A percentile compares a stretch with the other conserved stretches of the same genome.
Conservation (phyloP, 1,140 invertebrate genomes). For the Gryon sp. region DNA sequence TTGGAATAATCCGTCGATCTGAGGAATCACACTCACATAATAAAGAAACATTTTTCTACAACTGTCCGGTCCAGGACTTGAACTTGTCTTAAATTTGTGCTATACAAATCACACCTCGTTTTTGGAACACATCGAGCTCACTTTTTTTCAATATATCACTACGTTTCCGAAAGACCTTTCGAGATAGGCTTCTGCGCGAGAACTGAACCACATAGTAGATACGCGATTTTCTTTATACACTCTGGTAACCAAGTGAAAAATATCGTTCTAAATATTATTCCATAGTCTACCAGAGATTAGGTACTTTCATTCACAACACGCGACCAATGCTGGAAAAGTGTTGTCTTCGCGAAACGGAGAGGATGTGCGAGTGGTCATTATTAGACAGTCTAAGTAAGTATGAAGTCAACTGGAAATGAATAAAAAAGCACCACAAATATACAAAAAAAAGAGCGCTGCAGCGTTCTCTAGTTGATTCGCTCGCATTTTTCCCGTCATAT, state of each 20-base stretch:
- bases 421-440: constrained; percentile 28
- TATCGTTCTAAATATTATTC: constrained; percentile 81
- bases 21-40: constrained; percentile 73
- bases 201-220: constrained; percentile 79
- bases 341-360: constrained; percentile 69
- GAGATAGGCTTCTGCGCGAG: constrained; percentile 70
- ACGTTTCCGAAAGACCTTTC: constrained; percentile 59
- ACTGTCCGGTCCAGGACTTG: constrained; percentile 26
- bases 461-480: constrained; percentile 38
- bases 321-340: constrained; percentile 73
- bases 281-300: constrained; percentile 68
- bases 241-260: constrained; percentile 80
- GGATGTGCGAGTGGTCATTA: constrained; percentile 56
- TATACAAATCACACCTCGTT: constrained; percentile 60
- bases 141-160: constrained; percentile 43
- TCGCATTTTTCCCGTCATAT: constrained; percentile 48
- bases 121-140: constrained; percentile 68
- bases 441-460: constrained; percentile 46
- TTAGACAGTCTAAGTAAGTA: constrained; percentile 56
- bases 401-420: constrained; percentile 48
- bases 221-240: constrained; percentile 81
- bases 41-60: constrained; percentile 68
- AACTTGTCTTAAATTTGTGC: constrained; percentile 18
- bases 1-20: too few relatives aligned
- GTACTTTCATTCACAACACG: constrained; percentile 80